Conservation (phyloP, 2,113 vertebrate genomes). For the Marmota monax region DNA sequence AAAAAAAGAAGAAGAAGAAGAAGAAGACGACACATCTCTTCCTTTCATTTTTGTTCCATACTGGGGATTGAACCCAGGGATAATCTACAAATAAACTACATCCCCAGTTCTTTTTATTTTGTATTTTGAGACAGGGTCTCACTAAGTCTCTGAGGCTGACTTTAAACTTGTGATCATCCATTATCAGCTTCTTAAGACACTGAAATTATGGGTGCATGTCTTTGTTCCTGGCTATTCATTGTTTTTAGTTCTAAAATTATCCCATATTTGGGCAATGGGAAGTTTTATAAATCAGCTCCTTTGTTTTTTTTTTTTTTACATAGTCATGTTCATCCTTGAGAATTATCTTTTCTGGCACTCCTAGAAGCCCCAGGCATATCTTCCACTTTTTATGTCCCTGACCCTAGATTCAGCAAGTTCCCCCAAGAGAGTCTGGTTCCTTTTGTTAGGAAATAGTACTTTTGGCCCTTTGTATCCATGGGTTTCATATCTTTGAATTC, state of each 20-base stretch:
- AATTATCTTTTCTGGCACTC: slow-evolving; percentile 5
- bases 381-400: neutral
- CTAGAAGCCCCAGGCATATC: neutral
- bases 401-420: neutral
- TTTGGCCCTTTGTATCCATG: neutral
- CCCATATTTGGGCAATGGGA: neutral
- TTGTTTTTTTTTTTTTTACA: neutral
- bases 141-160: too few species aligned
- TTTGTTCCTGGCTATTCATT: neutral
- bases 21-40: neutral
- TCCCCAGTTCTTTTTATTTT: too few species aligned
- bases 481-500: neutral
- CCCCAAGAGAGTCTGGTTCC: neutral
- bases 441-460: neutral
- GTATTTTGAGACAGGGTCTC: too few species aligned
- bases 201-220: too few species aligned
- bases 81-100: too few species aligned
- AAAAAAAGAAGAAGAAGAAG: too few species aligned
- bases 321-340: neutral
- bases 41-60: too few species aligned
- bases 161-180: too few species aligned
- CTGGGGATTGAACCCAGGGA: too few species aligned
- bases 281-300: neutral
- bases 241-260: slow-evolving; percentile 36
- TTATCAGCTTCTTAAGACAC: too few species aligned